phyloP scores from a whole-genome alignment of 2,888 invertebrate genomes.

The Argyresthia goedartella region DNA sequence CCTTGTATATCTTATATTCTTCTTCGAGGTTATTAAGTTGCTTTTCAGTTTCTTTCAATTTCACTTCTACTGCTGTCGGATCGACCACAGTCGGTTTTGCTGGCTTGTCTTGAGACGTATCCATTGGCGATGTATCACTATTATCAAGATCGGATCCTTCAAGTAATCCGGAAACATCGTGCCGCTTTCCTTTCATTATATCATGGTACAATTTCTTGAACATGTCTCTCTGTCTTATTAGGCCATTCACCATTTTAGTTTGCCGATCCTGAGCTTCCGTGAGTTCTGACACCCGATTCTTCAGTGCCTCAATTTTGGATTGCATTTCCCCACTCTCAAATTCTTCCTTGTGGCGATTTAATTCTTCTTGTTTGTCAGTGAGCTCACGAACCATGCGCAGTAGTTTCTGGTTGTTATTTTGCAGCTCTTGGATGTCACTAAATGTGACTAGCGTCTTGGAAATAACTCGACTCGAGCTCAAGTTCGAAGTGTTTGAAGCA shows the following conservation, averaged over 20 bases:
- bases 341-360: conserved; percentile 78
- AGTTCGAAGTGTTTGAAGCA: conserved; percentile 69
- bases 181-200: conserved; percentile 68
- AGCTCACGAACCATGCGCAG: conserved; percentile 87
- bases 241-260: conserved; percentile 84
- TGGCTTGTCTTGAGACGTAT: conserved; percentile 34
- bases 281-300: conserved; percentile 80
- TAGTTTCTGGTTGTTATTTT: conserved; percentile 89
- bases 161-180: conserved; percentile 38
- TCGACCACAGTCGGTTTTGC: conserved; percentile 28
- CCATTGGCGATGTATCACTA: conserved; percentile 44
- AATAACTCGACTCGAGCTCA: conserved; percentile 77
- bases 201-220: conserved; percentile 86
- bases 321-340: conserved; percentile 77
- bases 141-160: conserved; percentile 46
- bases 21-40: conserved; percentile 81
- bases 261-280: conserved; percentile 84
- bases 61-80: conserved; percentile 39
- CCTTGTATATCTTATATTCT: conserved; percentile 87
- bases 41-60: conserved; percentile 71
- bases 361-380: conserved; percentile 86
- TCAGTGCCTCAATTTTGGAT: conserved; percentile 74
- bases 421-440: conserved; percentile 88
- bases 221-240: conserved; percentile 89
- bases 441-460: conserved; percentile 91